These are phyloP conservation scores for Gymnoscopelus braueri DNA, from an alignment of 2,797 vertebrate genomes.

Conservation along the genomic window DNA sequence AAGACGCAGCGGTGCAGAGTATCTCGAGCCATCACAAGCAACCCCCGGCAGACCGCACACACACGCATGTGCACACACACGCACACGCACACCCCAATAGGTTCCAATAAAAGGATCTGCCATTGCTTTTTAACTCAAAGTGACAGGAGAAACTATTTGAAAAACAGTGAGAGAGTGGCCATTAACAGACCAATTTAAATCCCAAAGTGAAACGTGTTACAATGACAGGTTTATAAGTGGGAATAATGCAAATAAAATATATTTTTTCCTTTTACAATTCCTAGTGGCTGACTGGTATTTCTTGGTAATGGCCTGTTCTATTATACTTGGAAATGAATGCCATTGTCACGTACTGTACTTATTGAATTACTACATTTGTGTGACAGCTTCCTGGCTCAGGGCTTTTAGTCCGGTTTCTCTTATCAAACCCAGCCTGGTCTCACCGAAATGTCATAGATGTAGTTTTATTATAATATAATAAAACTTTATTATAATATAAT, in stretches of 20 bases:
- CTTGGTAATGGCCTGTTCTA: neutral
- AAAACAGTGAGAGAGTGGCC: slow-evolving; percentile 34
- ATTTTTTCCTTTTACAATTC: neutral
- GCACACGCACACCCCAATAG: slow-evolving; percentile 34
- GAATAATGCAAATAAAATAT: no score
- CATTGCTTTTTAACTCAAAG: slow-evolving; percentile 53
- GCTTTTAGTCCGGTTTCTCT: no score
- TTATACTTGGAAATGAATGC: neutral
- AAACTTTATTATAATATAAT: no score
- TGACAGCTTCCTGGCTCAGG: no score
- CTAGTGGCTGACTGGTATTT: neutral
- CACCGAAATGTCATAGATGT: no score
- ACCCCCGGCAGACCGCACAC: slow-evolving; percentile 16
- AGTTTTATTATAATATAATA: no score
- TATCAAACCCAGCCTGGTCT: no score
- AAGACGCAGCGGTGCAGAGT: slow-evolving; percentile 61
- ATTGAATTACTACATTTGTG: no score
- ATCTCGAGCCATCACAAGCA: slow-evolving; percentile 52
- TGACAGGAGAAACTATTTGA: slow-evolving; percentile 12
- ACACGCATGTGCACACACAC: slow-evolving; percentile 15
- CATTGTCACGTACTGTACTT: neutral
- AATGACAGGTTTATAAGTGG: no score
- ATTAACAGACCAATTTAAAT: slow-evolving; percentile 50
- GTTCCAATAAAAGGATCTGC: slow-evolving; percentile 49
- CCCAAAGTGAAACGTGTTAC: neutral